A percentile compares a stretch with the other conserved stretches of the same genome.
Conservation (phyloP, 92 coral and sea anemone genomes). For the Blastomussa wellsi region DNA sequence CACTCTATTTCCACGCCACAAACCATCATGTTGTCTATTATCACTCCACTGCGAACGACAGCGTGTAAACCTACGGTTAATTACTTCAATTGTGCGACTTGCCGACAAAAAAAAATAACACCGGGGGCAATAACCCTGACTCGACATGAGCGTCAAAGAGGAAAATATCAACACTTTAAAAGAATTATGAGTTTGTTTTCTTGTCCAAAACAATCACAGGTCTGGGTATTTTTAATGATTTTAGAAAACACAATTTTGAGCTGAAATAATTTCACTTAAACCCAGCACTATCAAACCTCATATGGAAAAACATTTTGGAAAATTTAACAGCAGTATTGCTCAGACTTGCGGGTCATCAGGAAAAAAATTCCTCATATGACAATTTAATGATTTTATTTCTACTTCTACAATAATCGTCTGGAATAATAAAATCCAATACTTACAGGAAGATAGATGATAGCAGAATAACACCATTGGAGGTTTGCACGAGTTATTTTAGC, state of each 20-base stretch:
- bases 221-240: background rate
- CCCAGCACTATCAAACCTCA: slow-evolving; percentile 2
- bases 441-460: slow-evolving; percentile 13
- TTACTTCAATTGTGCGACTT: slow-evolving; percentile 27
- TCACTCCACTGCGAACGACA: slow-evolving; percentile 41
- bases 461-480: slow-evolving; percentile 23
- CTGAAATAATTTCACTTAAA: background rate
- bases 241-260: background rate
- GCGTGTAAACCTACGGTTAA: slow-evolving; percentile 25
- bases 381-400: slow-evolving; percentile 1
- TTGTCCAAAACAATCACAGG: background rate
- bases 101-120: slow-evolving; percentile 43
- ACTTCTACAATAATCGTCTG: slow-evolving; percentile 12
- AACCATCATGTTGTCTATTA: slow-evolving; percentile 46
- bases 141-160: slow-evolving; percentile 2
- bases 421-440: slow-evolving; percentile 32
- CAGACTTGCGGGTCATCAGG: slow-evolving; percentile 36
- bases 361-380: slow-evolving; percentile 18
- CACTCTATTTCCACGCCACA: slow-evolving; percentile 42
- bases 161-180: background rate
- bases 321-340: background rate
- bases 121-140: slow-evolving; percentile 13
- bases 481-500: slow-evolving; percentile 57
- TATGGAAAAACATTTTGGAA: slow-evolving; percentile 29
- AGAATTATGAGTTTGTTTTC: background rate